Evolutionary conservation across 2,797 vertebrate species (phyloP).

Genomic region (Philypnodon macrostomus): DNA sequence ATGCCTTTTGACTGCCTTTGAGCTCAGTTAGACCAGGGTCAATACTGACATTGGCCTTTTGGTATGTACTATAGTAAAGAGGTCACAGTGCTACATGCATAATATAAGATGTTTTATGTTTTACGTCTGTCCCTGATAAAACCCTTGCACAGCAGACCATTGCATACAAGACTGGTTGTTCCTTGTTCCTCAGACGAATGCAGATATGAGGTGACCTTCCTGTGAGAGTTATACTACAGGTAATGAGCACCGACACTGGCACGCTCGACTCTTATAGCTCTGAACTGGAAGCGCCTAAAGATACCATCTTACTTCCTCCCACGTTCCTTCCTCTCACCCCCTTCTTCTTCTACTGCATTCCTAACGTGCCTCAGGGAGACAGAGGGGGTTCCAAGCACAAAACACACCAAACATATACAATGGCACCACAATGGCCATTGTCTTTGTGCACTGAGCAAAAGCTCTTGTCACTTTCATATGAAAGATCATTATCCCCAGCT

Average conservation of each 20-base stretch:
- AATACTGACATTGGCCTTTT: constrained; percentile 3
- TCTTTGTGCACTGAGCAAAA: constrained; percentile 57
- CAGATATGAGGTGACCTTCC: too few species aligned
- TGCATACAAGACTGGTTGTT: constrained; percentile 3
- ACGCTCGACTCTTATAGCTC: constrained; percentile 32
- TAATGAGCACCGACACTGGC: constrained; percentile 55
- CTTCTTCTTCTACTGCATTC: constrained; percentile 67
- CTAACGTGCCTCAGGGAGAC: constrained; percentile 72
- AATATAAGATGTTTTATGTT: too few species aligned
- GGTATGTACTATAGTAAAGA: neutral
- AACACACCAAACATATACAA: constrained; percentile 57
- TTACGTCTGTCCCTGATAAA: too few species aligned
- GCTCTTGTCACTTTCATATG: constrained; percentile 54
- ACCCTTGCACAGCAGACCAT: neutral
- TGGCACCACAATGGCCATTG: constrained; percentile 58
- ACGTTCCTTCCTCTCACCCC: constrained; percentile 49
- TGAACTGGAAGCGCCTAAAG: constrained; percentile 25
- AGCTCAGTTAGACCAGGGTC: constrained; percentile 14
- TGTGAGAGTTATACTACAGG: constrained; percentile 38
- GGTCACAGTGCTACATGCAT: neutral
- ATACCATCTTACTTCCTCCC: constrained; percentile 49
- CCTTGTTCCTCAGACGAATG: constrained; percentile 18
- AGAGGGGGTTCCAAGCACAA: constrained; percentile 51
- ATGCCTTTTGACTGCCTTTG: constrained; percentile 18
- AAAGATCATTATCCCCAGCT: constrained; percentile 32